Conservation (phyloP, 2,888 invertebrate genomes). For the Anticlea derivata region DNA sequence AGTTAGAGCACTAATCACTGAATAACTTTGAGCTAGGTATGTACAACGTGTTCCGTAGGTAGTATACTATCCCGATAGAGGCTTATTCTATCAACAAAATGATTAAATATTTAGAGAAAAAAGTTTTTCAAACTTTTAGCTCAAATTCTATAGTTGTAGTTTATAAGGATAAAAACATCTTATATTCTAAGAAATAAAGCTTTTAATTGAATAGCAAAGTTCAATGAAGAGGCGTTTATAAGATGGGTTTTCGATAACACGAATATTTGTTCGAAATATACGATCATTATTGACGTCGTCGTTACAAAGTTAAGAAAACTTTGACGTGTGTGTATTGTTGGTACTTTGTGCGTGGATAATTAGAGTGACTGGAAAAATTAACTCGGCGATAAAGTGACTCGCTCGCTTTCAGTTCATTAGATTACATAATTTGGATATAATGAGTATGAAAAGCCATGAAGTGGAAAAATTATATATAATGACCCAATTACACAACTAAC, state of each 20-base stretch:
- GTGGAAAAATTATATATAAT: too few species aligned
- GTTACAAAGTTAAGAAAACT: slow-evolving; percentile 58
- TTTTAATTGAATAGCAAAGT: slow-evolving; percentile 30
- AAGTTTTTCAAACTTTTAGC: too few species aligned
- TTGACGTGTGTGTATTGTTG: slow-evolving; percentile 36
- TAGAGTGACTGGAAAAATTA: slow-evolving; percentile 8
- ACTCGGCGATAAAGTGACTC: slow-evolving; percentile 1
- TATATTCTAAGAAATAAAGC: slow-evolving; percentile 39
- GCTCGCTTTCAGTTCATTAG: slow-evolving; percentile 9
- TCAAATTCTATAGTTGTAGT: too few species aligned
- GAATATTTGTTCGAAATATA: slow-evolving; percentile 39
- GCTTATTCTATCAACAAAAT: too few species aligned
- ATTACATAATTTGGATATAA: slow-evolving; percentile 13
- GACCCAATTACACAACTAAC: too few species aligned
- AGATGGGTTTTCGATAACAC: slow-evolving; percentile 24
- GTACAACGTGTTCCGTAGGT: too few species aligned
- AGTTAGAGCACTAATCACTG: slow-evolving; percentile 63
- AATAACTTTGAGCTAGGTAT: slow-evolving; percentile 42
- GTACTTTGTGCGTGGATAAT: slow-evolving; percentile 17
- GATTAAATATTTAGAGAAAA: too few species aligned
- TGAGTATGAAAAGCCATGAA: slow-evolving; percentile 1
- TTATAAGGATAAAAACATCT: slow-evolving; percentile 3
- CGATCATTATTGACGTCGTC: slow-evolving; percentile 29
- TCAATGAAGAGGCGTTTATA: background rate
- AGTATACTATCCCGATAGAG: too few species aligned